Conservation (phyloP, 2,797 vertebrate genomes). For the Moxostoma hubbsi region DNA sequence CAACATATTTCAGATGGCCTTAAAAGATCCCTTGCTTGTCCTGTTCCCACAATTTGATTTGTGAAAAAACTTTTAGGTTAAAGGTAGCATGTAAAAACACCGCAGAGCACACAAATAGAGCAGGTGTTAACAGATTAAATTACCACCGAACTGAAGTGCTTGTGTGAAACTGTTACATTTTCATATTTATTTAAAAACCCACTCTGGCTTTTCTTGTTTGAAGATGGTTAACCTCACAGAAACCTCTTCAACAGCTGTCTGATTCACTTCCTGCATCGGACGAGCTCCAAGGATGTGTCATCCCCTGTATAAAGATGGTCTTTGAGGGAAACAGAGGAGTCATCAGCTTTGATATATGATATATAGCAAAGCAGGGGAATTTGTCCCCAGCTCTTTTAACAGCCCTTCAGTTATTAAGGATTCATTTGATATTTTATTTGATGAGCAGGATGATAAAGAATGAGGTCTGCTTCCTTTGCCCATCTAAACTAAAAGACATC, state of each 20-base stretch:
- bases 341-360: conserved; percentile 47
- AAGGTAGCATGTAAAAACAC: neutral
- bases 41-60: neutral
- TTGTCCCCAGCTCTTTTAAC: conserved; percentile 1
- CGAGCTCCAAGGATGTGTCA: conserved; percentile 48
- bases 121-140: neutral
- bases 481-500: neutral
- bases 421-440: neutral
- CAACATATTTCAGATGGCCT: neutral
- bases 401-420: neutral
- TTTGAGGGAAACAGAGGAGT: conserved; percentile 42
- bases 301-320: conserved; percentile 26
- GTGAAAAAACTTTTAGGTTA: conserved; percentile 4
- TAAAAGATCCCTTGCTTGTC: neutral
- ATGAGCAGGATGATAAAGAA: neutral
- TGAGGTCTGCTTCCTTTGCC: neutral
- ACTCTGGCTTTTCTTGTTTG: conserved; percentile 40
- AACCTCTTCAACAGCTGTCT: conserved; percentile 57
- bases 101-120: neutral
- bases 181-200: conserved; percentile 30
- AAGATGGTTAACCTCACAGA: conserved; percentile 41
- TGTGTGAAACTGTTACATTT: conserved; percentile 39
- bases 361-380: conserved; percentile 28
- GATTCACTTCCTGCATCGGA: conserved; percentile 48
- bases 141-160: neutral